Conservation (phyloP, 2,113 vertebrate genomes). For the Nannobrachium achirus region DNA sequence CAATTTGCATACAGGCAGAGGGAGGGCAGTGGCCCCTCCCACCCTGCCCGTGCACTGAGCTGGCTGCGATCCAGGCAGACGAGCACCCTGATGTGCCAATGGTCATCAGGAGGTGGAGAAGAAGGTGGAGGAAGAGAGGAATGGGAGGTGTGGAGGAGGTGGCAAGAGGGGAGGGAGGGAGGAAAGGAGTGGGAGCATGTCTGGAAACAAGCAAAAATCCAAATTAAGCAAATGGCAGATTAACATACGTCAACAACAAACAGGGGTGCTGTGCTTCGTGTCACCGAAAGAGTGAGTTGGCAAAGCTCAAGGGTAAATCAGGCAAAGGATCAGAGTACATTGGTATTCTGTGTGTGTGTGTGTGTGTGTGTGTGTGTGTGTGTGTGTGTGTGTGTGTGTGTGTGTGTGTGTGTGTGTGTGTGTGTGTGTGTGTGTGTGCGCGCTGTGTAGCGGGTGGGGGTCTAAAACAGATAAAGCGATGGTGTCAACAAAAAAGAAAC, state of each 20-base stretch:
- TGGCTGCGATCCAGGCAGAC: conserved; percentile 62
- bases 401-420: conserved; percentile 9
- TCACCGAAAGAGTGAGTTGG: conserved; percentile 30
- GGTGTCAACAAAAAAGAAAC: too few species aligned
- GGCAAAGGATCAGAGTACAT: conserved; percentile 37
- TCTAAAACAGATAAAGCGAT: too few species aligned
- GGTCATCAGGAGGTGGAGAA: conserved; percentile 23
- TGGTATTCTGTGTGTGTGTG: conserved; percentile 13
- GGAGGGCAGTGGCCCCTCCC: conserved; percentile 25
- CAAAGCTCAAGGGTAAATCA: conserved; percentile 56
- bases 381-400: conserved; percentile 28
- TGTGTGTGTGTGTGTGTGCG: conserved; percentile 5
- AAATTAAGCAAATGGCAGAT: conserved; percentile 67
- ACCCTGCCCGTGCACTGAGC: conserved; percentile 28
- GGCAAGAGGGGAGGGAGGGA: not conserved
- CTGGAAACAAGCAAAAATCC: conserved; percentile 54
- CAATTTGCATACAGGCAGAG: conserved; percentile 64
- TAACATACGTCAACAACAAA: conserved; percentile 67
- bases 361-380: conserved; percentile 7
- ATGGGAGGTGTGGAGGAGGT: conserved; percentile 26
- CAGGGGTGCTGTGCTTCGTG: conserved; percentile 27
- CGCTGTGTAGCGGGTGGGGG: too few species aligned
- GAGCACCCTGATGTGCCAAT: conserved; percentile 36
- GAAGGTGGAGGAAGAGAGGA: conserved; percentile 20
- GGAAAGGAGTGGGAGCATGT: conserved; percentile 23